Percentiles rank a stretch among this genome's conserved stretches.
phyloP scores from a whole-genome alignment of 2,888 invertebrate species.

The Leptinotarsa rubiginosa region DNA sequence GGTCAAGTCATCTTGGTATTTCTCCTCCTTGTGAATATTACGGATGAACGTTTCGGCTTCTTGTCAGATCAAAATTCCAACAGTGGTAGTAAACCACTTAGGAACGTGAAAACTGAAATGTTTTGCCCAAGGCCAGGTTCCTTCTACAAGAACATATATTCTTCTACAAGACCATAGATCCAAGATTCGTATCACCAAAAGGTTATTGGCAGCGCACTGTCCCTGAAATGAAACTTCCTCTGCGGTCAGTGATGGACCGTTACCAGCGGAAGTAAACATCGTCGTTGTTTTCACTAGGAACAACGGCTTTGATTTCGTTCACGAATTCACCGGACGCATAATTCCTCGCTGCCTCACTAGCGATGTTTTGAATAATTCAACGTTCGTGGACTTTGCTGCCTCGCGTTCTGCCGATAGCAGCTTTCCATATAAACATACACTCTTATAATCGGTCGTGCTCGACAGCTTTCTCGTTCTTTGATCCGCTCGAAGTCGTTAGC shows the following conservation, averaged over 20 bases:
- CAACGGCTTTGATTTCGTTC: slow-evolving; percentile 6
- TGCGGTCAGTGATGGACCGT: slow-evolving; percentile 1
- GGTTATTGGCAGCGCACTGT: too few relatives aligned
- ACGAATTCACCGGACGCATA: slow-evolving; percentile 16
- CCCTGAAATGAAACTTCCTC: not conserved
- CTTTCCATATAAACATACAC: not conserved
- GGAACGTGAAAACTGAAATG: too few relatives aligned
- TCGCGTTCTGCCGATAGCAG: slow-evolving; percentile 4
- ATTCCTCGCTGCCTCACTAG: slow-evolving; percentile 2
- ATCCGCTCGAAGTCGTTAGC: not conserved
- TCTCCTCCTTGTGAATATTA: too few relatives aligned
- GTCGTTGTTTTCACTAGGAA: slow-evolving; percentile 9
- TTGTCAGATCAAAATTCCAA: too few relatives aligned
- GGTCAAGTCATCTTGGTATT: too few relatives aligned
- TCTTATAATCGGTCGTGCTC: not conserved
- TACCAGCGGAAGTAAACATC: slow-evolving; percentile 8
- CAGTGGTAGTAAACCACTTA: too few relatives aligned
- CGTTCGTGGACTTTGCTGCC: slow-evolving; percentile 2
- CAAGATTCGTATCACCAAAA: too few relatives aligned
- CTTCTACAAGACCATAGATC: too few relatives aligned
- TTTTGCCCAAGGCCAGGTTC: too few relatives aligned
- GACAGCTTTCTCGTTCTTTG: slow-evolving; percentile 13
- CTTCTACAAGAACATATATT: too few relatives aligned
- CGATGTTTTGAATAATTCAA: slow-evolving; percentile 17
- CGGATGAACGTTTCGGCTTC: too few relatives aligned